phyloP scores from a whole-genome alignment of 2,888 invertebrate species.

The Incurvaria masculella region DNA sequence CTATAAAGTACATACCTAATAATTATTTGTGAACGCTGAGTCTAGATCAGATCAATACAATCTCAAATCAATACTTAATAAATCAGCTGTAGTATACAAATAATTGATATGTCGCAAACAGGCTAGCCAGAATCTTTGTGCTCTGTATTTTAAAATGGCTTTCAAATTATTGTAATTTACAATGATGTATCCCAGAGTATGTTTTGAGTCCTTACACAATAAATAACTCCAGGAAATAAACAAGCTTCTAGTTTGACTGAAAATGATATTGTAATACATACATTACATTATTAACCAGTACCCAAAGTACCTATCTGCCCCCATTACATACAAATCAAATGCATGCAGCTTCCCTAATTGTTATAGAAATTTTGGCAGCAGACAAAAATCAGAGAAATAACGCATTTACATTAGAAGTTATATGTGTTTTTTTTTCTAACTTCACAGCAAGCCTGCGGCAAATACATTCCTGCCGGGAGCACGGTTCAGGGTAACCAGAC shows the following conservation, averaged over 20 bases:
- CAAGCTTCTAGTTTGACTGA: too few relatives aligned
- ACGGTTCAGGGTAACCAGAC: slow-evolving; percentile 78
- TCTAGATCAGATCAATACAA: too few relatives aligned
- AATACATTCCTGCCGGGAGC: slow-evolving; percentile 83
- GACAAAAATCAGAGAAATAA: too few relatives aligned
- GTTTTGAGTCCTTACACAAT: not conserved
- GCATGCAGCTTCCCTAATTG: too few relatives aligned
- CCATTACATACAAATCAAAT: too few relatives aligned
- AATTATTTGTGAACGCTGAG: too few relatives aligned
- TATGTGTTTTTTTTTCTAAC: slow-evolving; percentile 8
- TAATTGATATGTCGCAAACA: not conserved
- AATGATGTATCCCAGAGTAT: not conserved
- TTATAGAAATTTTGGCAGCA: too few relatives aligned
- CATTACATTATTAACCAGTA: too few relatives aligned
- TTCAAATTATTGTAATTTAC: not conserved
- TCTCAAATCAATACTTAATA: not conserved
- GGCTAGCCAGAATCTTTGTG: not conserved
- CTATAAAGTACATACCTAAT: too few relatives aligned
- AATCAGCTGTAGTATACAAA: slow-evolving; percentile 2
- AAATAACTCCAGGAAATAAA: not conserved
- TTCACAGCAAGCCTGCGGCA: slow-evolving; percentile 77
- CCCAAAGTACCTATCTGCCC: too few relatives aligned
- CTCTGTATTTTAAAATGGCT: not conserved
- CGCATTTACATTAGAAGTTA: not conserved
- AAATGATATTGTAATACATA: too few relatives aligned